phyloP scores from a whole-genome alignment of 35 echinoderm and acorn worm genomes.

The Diadema setosum region DNA sequence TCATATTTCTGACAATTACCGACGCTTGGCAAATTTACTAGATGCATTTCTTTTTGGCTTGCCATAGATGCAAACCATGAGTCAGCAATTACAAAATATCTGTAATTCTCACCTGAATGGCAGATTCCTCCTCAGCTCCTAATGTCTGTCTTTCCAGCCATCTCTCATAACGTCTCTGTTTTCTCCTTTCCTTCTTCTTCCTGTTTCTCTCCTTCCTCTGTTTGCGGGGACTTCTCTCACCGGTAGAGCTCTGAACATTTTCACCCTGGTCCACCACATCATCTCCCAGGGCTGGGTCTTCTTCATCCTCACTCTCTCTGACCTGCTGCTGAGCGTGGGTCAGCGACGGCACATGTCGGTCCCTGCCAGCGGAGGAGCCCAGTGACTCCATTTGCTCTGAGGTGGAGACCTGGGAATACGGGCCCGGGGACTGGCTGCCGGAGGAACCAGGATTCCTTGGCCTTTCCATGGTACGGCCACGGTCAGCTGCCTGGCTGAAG shows the following conservation, averaged over 20 bases:
- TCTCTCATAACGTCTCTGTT: conserved; percentile 39
- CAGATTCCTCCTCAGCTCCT: not conserved
- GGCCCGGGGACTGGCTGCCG: not conserved
- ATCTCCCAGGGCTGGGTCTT: not conserved
- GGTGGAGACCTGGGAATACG: not conserved
- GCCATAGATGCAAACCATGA: too few species aligned
- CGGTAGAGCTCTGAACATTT: not conserved
- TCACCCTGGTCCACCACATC: not conserved
- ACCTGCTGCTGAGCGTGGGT: too few species aligned
- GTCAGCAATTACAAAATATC: too few species aligned
- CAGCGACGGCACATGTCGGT: too few species aligned
- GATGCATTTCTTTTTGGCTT: too few species aligned
- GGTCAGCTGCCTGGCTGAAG: not conserved
- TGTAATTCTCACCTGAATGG: not conserved
- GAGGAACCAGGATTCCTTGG: not conserved
- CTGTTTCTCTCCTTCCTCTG: conserved; percentile 56
- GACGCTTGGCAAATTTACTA: too few species aligned
- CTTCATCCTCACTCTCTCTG: not conserved
- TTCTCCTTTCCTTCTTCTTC: conserved; percentile 77
- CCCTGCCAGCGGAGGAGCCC: too few species aligned
- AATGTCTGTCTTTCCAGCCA: conserved; percentile 11
- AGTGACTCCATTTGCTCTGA: not conserved
- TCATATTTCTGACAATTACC: too few species aligned
- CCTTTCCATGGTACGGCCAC: not conserved
- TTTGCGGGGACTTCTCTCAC: conserved; percentile 29